Evolutionary conservation across 2,888 invertebrate genomes (phyloP), one percentile per base, ranked within the genome.

Genomic region (Netelia melanura): DNA sequence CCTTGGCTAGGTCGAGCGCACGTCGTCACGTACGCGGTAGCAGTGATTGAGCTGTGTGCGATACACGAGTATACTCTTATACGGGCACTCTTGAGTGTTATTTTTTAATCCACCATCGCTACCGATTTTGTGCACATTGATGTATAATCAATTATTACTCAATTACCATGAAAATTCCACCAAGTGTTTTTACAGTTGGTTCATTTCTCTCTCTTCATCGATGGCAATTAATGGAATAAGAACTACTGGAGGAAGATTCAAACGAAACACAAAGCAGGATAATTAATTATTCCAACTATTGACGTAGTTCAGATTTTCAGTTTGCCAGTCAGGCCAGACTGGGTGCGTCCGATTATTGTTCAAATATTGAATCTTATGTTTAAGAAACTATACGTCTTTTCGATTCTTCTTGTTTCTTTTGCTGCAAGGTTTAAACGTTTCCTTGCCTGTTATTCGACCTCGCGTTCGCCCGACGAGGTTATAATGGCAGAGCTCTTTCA

Each of bases 1-100:
- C 93, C 93, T 93, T 93, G 93, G 91, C 91, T 92, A 93, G 93
- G 93, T 92, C 93, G 92, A 91, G 89, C 90, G 89, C 90, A 89
- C 89, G 87, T 89, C 89, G 88, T 89, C 89, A 89, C 89, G 90
- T 89, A 91, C 88, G 88, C 88, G 88, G 87, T 88, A 89, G 88
- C 89, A 90, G 89, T 91, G 91, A 93, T 92, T 91, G 91, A 92
- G 90, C 91, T 87, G 89, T 92, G 90, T 90, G 88, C 90, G 80
- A 79, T 71, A 78, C 62, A 72, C 25, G n/a, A 70, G 54, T 25
- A 38, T 77, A 65, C 65, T 43, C 68, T 17, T 65, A 56, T 68
- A 52, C 65, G 44, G 48, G 52, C 23, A 17, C 65, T 71, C 54
- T 65, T 43, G 10, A 21, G 52, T 58, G 67, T 48, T 38, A 54